Evolutionary conservation across 2,113 vertebrate species (phyloP).

Genomic region (Pithys albifrons): DNA sequence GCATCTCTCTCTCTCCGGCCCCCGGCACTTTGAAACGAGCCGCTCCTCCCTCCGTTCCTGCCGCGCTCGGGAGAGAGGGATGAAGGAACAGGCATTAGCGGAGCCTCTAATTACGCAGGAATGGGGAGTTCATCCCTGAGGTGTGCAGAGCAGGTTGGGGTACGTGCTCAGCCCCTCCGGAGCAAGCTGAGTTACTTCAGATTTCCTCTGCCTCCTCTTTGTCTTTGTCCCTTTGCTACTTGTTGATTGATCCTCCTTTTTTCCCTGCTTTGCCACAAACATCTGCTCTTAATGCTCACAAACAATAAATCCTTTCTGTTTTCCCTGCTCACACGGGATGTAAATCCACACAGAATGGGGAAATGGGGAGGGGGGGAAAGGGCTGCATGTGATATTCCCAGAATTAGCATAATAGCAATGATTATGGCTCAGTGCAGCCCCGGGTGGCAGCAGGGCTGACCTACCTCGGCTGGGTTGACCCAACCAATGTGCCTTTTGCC

Average conservation of each 20-base stretch:
- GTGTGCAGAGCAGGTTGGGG: not conserved
- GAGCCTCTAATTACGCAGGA: not conserved
- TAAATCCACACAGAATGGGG: not conserved
- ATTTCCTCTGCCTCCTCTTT: not conserved
- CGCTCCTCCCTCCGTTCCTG: not conserved
- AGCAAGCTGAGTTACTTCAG: not conserved
- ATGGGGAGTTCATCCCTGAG: not conserved
- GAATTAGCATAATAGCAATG: not conserved
- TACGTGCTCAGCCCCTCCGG: not conserved
- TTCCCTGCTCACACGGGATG: not conserved
- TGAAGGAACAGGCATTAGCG: not conserved
- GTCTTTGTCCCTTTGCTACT: not conserved
- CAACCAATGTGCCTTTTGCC: accelerated
- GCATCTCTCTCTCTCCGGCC: accelerated
- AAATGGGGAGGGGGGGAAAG: not conserved
- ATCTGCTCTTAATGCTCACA: not conserved
- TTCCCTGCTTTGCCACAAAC: not conserved
- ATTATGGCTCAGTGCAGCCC: not conserved
- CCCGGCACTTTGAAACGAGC: not conserved
- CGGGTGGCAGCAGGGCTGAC: not conserved
- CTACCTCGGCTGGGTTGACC: not conserved
- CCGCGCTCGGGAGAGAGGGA: not conserved
- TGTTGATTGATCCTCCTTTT: not conserved
- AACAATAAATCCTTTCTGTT: not conserved
- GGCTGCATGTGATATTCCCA: not conserved